A percentile compares a stretch with the other conserved stretches of the same genome.
phyloP scores from a whole-genome alignment of 2,888 invertebrate genomes.

The Scaptomyza flava region DNA sequence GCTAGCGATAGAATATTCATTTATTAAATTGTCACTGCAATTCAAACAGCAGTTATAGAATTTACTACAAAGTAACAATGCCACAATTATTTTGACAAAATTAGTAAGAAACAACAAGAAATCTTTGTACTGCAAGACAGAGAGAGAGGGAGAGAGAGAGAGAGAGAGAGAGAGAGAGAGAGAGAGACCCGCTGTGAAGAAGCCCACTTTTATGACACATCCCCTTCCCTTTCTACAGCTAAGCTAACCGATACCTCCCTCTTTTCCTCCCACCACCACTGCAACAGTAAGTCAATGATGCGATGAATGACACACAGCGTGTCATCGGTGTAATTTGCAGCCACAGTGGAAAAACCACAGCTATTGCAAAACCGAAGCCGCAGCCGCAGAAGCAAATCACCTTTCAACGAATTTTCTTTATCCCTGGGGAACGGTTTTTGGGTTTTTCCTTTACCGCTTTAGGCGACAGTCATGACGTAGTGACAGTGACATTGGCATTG shows the following conservation, averaged over 20 bases:
- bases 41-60: not conserved
- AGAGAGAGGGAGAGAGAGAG: not conserved
- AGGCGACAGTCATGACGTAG: slow-evolving; percentile 44
- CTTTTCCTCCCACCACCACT: not conserved
- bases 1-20: too few species aligned
- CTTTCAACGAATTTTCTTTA: slow-evolving; percentile 56
- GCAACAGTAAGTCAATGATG: slow-evolving; percentile 59
- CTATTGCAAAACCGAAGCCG: not conserved
- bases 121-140: not conserved
- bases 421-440: slow-evolving; percentile 62
- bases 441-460: slow-evolving; percentile 49
- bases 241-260: not conserved
- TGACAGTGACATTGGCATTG: slow-evolving; percentile 34
- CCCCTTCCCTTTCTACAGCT: not conserved
- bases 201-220: slow-evolving; percentile 1
- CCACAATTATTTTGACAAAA: not conserved
- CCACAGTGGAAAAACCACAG: slow-evolving; percentile 38
- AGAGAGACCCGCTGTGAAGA: not conserved
- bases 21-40: too few species aligned
- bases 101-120: not conserved
- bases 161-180: too few species aligned
- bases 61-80: slow-evolving; percentile 11
- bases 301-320: slow-evolving; percentile 70
- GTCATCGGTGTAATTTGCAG: slow-evolving; percentile 76
- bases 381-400: slow-evolving; percentile 15